phyloP scores from a whole-genome alignment of 2,113 vertebrate species.

The Naja naja region DNA sequence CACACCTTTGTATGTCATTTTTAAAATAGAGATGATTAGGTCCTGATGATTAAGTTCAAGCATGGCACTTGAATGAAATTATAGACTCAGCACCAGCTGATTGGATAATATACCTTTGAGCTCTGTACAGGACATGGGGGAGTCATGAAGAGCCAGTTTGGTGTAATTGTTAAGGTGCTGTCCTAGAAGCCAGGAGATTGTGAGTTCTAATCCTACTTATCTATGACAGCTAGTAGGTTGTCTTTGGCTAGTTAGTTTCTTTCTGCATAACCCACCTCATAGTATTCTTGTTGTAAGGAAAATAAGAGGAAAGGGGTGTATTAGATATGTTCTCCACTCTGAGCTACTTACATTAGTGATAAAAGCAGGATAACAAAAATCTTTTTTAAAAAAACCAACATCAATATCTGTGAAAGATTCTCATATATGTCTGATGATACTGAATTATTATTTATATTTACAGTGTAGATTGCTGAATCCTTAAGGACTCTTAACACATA shows the following conservation, averaged over 20 bases:
- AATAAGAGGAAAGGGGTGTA: not conserved
- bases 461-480: not conserved
- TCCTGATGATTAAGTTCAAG: too few relatives aligned
- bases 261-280: not conserved
- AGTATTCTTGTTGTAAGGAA: not conserved
- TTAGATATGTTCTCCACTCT: not conserved
- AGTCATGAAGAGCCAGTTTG: not conserved
- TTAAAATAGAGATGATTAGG: not conserved
- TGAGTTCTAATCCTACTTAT: not conserved
- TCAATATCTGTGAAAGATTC: not conserved
- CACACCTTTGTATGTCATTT: not conserved
- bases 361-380: not conserved
- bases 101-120: too few relatives aligned
- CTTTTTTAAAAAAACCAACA: not conserved
- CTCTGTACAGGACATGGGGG: not conserved
- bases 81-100: not conserved
- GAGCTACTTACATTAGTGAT: not conserved
- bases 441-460: not conserved
- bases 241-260: too few relatives aligned
- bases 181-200: not conserved
- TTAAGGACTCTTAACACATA: not conserved
- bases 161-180: not conserved
- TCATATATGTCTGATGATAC: not conserved
- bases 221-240: not conserved
- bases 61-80: not conserved